Conservation (phyloP, 2,797 vertebrate species). For the Tadarida brasiliensis region DNA sequence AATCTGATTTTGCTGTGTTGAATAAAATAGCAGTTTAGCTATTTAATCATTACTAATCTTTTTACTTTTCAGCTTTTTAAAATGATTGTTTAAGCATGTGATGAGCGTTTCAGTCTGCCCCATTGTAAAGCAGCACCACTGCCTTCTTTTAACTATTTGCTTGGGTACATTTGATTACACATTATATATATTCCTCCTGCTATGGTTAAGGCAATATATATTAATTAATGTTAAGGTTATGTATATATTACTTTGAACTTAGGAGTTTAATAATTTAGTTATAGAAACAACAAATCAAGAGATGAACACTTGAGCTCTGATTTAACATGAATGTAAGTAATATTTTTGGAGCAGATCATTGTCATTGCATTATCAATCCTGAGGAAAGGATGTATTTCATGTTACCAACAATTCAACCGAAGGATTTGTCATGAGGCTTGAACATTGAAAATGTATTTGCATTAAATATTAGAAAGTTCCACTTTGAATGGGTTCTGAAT, state of each 20-base stretch:
- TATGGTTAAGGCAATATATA: background rate
- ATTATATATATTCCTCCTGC: background rate
- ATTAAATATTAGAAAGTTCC: background rate
- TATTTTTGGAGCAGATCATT: background rate
- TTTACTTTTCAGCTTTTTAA: conserved; percentile 4
- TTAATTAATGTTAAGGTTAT: background rate
- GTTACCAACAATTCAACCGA: conserved; percentile 11
- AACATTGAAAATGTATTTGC: background rate
- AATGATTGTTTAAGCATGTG: background rate
- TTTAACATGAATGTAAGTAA: background rate
- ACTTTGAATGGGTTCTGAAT: background rate
- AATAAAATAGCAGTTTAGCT: conserved; percentile 29
- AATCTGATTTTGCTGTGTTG: conserved; percentile 37
- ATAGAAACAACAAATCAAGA: conserved; percentile 34
- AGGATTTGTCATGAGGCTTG: background rate
- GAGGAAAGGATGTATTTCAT: conserved; percentile 23
- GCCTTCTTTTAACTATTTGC: background rate
- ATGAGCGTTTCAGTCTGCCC: background rate
- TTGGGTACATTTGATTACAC: background rate
- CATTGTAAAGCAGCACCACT: background rate
- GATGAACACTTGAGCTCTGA: background rate
- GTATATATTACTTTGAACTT: background rate
- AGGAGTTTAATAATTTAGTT: conserved; percentile 27
- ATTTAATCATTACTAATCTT: background rate
- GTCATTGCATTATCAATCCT: background rate